These are phyloP conservation scores for Etia nguti DNA, from an alignment of 2,113 vertebrate genomes.

Conservation along the genomic window DNA sequence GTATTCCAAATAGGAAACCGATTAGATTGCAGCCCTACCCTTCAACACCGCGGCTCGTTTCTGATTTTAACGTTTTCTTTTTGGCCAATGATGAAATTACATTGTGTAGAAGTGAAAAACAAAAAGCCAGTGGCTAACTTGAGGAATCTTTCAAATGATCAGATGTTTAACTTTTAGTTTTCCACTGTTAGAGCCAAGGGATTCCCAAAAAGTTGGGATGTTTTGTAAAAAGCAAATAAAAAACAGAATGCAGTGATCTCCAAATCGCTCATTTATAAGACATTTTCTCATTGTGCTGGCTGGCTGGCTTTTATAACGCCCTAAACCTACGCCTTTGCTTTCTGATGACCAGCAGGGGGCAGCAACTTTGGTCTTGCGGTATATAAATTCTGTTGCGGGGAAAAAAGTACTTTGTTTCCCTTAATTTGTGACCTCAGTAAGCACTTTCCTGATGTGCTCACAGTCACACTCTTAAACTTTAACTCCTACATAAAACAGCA, in stretches of 20 bases:
- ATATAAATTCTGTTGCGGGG: not conserved
- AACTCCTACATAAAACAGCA: not conserved
- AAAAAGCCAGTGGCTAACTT: not conserved
- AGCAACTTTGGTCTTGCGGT: too few relatives aligned
- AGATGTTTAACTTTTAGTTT: not conserved
- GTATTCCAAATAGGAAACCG: not conserved
- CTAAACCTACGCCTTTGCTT: too few relatives aligned
- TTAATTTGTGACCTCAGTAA: not conserved
- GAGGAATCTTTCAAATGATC: not conserved
- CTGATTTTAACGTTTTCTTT: rapidly evolving
- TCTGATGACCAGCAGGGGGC: not conserved
- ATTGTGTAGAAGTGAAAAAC: not conserved
- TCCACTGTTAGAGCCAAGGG: not conserved
- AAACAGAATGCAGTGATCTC: not conserved
- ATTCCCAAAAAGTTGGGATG: not conserved
- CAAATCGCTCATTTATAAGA: not conserved
- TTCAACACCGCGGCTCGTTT: rapidly evolving
- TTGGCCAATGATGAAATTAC: not conserved
- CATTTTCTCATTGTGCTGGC: not conserved
- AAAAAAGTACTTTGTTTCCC: not conserved
- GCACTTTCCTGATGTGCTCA: not conserved
- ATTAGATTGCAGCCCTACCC: not conserved
- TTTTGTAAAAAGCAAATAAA: not conserved
- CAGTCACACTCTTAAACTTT: not conserved
- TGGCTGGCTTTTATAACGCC: too few relatives aligned